A percentile compares a stretch with the other conserved stretches of the same genome.
Conservation (phyloP, 2,888 invertebrate species). For the Belgica antarctica region DNA sequence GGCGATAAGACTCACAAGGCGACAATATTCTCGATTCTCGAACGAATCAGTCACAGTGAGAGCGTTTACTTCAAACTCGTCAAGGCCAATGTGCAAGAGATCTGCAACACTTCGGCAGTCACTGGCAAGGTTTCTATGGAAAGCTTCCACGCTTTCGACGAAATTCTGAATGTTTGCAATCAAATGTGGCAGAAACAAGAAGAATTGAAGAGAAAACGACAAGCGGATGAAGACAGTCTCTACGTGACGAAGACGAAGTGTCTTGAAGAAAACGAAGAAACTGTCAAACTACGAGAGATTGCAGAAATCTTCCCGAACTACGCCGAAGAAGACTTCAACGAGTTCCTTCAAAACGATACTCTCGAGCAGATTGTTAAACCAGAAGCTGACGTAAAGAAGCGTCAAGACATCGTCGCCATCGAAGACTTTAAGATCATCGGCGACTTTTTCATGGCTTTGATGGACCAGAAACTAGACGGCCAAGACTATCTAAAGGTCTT, state of each 20-base stretch:
- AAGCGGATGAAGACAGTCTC: slow-evolving; percentile 73
- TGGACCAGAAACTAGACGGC: slow-evolving; percentile 48
- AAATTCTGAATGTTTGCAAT: slow-evolving; percentile 63
- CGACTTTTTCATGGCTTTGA: slow-evolving; percentile 50
- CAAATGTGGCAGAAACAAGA: slow-evolving; percentile 75
- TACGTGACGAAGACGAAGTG: slow-evolving; percentile 72
- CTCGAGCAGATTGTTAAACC: slow-evolving; percentile 55
- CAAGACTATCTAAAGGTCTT: slow-evolving; percentile 45
- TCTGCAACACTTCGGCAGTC: slow-evolving; percentile 63
- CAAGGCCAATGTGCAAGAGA: slow-evolving; percentile 68
- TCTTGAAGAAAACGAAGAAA: slow-evolving; percentile 67
- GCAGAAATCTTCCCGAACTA: slow-evolving; percentile 68
- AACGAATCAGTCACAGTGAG: slow-evolving; percentile 50
- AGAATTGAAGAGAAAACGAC: slow-evolving; percentile 63
- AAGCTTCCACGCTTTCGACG: slow-evolving; percentile 57
- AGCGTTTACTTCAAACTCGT: slow-evolving; percentile 58
- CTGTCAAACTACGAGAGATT: slow-evolving; percentile 64
- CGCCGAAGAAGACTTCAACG: slow-evolving; percentile 67
- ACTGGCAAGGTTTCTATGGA: slow-evolving; percentile 55
- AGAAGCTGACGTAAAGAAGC: slow-evolving; percentile 46
- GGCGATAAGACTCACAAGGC: neutral
- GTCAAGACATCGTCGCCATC: slow-evolving; percentile 44
- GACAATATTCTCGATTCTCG: slow-evolving; percentile 47
- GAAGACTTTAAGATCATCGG: slow-evolving; percentile 48
- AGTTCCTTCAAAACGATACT: slow-evolving; percentile 59